Percentiles rank a stretch among this genome's conserved stretches.
phyloP scores from a whole-genome alignment of 2,797 vertebrate genomes.

The Myotis daubentonii region DNA sequence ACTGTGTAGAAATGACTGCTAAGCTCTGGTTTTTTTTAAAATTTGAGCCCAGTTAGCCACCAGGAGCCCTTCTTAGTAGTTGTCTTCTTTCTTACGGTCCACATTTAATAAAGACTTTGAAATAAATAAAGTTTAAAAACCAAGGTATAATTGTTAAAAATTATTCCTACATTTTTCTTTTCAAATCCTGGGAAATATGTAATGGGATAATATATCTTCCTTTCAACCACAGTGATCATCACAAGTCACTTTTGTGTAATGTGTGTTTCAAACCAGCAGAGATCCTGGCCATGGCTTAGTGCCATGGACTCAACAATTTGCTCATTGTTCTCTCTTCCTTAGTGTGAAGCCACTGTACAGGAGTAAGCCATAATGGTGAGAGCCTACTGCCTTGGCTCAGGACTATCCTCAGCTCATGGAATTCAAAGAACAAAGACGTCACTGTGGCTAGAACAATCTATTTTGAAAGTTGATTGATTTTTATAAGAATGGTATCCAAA shows the following conservation, averaged over 20 bases:
- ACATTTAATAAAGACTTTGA: conserved; percentile 26
- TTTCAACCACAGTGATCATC: neutral
- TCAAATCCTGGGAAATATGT: neutral
- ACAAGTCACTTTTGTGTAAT: conserved; percentile 42
- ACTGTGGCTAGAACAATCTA: conserved; percentile 32
- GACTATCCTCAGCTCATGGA: neutral
- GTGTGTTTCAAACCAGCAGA: conserved; percentile 54
- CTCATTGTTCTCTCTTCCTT: conserved; percentile 56
- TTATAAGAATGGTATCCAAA: conserved; percentile 25
- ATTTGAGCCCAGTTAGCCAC: neutral
- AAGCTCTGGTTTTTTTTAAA: neutral
- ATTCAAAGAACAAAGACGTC: conserved; percentile 51
- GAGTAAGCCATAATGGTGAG: conserved; percentile 43
- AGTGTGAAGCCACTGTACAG: neutral
- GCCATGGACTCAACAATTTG: conserved; percentile 44
- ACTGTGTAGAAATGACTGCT: neutral
- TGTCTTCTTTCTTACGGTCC: neutral
- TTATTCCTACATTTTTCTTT: conserved; percentile 6
- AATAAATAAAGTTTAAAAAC: conserved; percentile 21
- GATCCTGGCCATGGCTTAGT: neutral
- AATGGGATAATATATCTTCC: neutral
- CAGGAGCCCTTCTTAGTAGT: neutral
- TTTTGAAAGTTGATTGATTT: conserved; percentile 43
- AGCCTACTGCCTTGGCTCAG: neutral
- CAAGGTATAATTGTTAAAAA: conserved; percentile 16